These are phyloP conservation scores for Silurus lanzhouensis DNA, from an alignment of 2,797 vertebrate species.

Conservation along the genomic window DNA sequence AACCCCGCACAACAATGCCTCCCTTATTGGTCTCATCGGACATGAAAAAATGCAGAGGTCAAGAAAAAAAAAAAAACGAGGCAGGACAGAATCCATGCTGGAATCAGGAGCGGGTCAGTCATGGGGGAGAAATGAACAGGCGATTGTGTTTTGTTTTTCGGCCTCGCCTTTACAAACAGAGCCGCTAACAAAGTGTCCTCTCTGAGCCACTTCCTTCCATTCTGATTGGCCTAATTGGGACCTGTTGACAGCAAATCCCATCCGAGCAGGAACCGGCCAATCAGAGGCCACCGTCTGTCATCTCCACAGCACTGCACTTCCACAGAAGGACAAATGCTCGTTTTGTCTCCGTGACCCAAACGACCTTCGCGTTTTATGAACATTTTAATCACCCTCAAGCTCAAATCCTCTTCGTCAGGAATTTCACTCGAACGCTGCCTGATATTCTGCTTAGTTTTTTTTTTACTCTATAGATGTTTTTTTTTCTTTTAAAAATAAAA, in stretches of 20 bases:
- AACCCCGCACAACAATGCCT: slow-evolving; percentile 66
- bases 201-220: slow-evolving; percentile 81
- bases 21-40: slow-evolving; percentile 57
- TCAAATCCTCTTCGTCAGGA: slow-evolving; percentile 62
- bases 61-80: slow-evolving; percentile 48
- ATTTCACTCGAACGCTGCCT: slow-evolving; percentile 36
- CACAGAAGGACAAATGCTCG: slow-evolving; percentile 74
- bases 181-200: slow-evolving; percentile 80
- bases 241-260: slow-evolving; percentile 83
- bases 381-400: slow-evolving; percentile 64
- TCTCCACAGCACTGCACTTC: slow-evolving; percentile 75
- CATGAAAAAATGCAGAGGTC: slow-evolving; percentile 50
- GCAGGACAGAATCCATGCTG: slow-evolving; percentile 61
- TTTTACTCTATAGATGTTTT: not conserved
- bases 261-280: slow-evolving; percentile 81
- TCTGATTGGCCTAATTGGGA: slow-evolving; percentile 85
- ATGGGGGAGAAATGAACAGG: slow-evolving; percentile 65
- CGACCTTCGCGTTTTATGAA: slow-evolving; percentile 74
- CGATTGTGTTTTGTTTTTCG: slow-evolving; percentile 80
- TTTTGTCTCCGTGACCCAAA: slow-evolving; percentile 75
- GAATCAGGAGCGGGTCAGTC: slow-evolving; percentile 58
- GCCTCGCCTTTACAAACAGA: slow-evolving; percentile 77
- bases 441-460: not conserved
- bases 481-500: not conserved
- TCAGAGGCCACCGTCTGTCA: slow-evolving; percentile 78